These are phyloP conservation scores for Gymnogyps californianus DNA, from an alignment of 2,113 vertebrate species.

Conservation along the genomic window DNA sequence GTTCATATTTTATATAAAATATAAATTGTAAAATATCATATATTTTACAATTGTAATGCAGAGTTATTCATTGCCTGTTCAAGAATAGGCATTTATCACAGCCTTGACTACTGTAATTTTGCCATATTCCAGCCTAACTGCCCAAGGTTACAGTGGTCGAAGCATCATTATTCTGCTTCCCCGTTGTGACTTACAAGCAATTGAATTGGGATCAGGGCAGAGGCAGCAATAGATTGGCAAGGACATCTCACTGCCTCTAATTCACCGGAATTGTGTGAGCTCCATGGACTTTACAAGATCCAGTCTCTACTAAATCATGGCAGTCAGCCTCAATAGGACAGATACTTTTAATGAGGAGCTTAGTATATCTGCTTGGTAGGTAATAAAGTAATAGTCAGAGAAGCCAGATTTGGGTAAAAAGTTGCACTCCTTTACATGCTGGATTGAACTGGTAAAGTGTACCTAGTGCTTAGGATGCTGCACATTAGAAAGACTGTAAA, in stretches of 20 bases:
- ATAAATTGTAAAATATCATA: slow-evolving; percentile 12
- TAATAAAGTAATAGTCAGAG: background rate
- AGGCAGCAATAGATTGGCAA: background rate
- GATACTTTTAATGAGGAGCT: background rate
- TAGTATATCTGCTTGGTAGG: background rate
- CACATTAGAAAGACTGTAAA: background rate
- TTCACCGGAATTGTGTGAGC: background rate
- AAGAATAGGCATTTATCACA: background rate
- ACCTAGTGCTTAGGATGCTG: background rate
- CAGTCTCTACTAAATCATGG: background rate
- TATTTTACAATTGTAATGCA: background rate
- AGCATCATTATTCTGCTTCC: background rate
- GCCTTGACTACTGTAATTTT: background rate
- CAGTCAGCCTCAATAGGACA: background rate
- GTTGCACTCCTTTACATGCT: background rate
- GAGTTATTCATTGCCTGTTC: slow-evolving; percentile 7
- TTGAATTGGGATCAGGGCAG: background rate
- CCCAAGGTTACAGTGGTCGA: slow-evolving; percentile 22
- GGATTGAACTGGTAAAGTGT: background rate
- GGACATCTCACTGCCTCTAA: background rate
- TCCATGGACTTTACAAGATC: background rate
- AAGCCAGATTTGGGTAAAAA: background rate
- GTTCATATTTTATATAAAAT: slow-evolving; percentile 45
- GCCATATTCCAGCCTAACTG: background rate
- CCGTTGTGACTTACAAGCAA: background rate